Percentiles rank a stretch among this genome's conserved stretches.
These are phyloP conservation scores for Stictonetta naevosa DNA, from an alignment of 2,113 vertebrate genomes.

Conservation along the genomic window DNA sequence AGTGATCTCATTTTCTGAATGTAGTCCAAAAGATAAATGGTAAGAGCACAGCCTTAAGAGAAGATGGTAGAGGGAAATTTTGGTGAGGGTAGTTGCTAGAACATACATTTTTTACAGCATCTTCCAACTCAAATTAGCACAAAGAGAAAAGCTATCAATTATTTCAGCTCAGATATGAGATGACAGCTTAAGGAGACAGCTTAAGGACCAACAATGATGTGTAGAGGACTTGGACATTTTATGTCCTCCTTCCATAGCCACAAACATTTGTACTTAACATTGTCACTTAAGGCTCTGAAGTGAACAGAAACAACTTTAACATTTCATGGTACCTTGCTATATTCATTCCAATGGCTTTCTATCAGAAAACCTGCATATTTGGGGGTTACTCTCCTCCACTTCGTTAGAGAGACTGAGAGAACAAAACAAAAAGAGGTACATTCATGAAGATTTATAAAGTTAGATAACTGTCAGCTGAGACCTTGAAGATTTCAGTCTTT, in stretches of 20 bases:
- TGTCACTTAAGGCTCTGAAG: not conserved
- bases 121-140: not conserved
- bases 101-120: not conserved
- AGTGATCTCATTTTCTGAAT: not conserved
- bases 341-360: not conserved
- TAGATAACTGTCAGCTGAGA: not conserved
- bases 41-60: not conserved
- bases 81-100: fast-evolving
- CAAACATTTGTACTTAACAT: not conserved
- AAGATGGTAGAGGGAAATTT: not conserved
- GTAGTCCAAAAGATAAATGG: not conserved
- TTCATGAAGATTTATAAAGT: not conserved
- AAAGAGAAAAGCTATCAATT: not conserved
- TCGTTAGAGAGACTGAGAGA: not conserved
- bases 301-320: not conserved
- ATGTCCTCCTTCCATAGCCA: not conserved
- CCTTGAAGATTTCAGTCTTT: not conserved
- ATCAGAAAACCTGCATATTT: not conserved
- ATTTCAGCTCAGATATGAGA: not conserved
- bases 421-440: not conserved
- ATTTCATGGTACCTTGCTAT: not conserved
- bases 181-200: not conserved
- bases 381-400: not conserved
- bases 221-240: fast-evolving
- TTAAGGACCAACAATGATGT: fast-evolving